A percentile compares a stretch with the other conserved stretches of the same genome.
Conservation (phyloP, 1,140 invertebrate species). For the Andrena cerasifolii region DNA sequence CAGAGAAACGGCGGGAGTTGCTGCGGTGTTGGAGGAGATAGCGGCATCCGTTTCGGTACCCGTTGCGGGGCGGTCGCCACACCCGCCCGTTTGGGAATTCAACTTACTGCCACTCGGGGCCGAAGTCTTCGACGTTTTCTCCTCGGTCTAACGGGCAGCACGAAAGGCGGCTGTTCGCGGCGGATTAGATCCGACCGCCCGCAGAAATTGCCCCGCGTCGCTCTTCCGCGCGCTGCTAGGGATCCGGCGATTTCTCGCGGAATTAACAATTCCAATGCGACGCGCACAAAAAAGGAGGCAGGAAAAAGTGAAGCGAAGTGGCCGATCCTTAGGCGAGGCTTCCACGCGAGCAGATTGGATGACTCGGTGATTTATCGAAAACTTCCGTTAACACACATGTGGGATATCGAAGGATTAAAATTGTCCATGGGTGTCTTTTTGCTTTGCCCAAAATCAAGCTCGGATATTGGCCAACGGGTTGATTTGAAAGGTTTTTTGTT, state of each 20-base stretch:
- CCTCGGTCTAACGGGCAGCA: constrained; percentile 62
- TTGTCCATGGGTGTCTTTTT: too few relatives aligned
- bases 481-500: too few relatives aligned
- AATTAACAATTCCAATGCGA: background rate
- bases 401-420: too few relatives aligned
- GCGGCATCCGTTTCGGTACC: constrained; percentile 75
- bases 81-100: constrained; percentile 83
- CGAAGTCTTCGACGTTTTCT: constrained; percentile 61
- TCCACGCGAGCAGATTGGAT: background rate
- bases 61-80: constrained; percentile 81
- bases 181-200: constrained; percentile 39
- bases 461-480: too few relatives aligned
- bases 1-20: constrained; percentile 38
- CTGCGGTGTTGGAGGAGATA: constrained; percentile 48
- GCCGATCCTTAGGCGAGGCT: too few relatives aligned
- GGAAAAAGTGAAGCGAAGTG: too few relatives aligned
- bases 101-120: constrained; percentile 76
- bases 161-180: constrained; percentile 49
- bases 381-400: too few relatives aligned
- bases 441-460: too few relatives aligned
- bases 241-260: constrained; percentile 12
- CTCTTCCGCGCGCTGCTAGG: constrained; percentile 26
- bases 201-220: constrained; percentile 47
- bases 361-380: background rate
- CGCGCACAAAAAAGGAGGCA: background rate